Conservation (phyloP, 64 coral and sea anemone genomes). For the Orbicella faveolata region DNA sequence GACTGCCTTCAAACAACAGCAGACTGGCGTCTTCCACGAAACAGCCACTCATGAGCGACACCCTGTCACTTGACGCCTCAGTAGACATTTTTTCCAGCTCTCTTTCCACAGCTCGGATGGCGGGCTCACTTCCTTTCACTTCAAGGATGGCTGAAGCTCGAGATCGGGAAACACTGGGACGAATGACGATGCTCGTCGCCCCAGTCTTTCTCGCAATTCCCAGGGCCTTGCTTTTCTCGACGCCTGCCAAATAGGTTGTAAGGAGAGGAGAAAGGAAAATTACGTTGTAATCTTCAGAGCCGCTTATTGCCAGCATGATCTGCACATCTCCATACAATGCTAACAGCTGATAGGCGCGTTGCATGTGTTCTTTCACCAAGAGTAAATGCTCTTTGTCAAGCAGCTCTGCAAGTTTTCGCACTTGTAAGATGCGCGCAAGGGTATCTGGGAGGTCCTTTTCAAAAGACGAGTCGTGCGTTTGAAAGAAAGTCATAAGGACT, state of each 20-base stretch:
- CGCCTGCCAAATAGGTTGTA: constrained; percentile 61
- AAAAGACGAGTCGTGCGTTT: constrained; percentile 2
- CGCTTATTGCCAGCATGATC: constrained; percentile 60
- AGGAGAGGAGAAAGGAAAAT: constrained; percentile 64
- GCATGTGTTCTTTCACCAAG: constrained; percentile 82
- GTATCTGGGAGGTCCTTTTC: constrained; percentile 47
- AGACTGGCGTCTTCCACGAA: constrained; percentile 86
- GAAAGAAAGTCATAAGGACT: no score
- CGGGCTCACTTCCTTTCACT: constrained; percentile 76
- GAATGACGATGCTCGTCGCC: constrained; percentile 68
- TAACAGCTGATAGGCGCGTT: constrained; percentile 77
- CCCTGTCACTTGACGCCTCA: constrained; percentile 48
- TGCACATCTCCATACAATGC: constrained; percentile 73
- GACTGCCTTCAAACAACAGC: constrained; percentile 78
- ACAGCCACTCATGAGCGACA: constrained; percentile 73
- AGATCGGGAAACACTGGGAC: constrained; percentile 42
- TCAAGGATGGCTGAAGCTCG: constrained; percentile 60
- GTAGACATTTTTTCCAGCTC: constrained; percentile 60
- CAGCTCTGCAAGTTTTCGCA: constrained; percentile 38
- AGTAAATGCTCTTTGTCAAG: constrained; percentile 48
- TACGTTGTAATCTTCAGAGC: constrained; percentile 57
- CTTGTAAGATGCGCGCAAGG: constrained; percentile 51
- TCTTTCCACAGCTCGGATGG: constrained; percentile 69
- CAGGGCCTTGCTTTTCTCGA: constrained; percentile 63
- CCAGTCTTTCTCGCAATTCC: constrained; percentile 73